Evolutionary conservation across 2,797 vertebrate genomes (phyloP).

Genomic region (Scleropages formosus): DNA sequence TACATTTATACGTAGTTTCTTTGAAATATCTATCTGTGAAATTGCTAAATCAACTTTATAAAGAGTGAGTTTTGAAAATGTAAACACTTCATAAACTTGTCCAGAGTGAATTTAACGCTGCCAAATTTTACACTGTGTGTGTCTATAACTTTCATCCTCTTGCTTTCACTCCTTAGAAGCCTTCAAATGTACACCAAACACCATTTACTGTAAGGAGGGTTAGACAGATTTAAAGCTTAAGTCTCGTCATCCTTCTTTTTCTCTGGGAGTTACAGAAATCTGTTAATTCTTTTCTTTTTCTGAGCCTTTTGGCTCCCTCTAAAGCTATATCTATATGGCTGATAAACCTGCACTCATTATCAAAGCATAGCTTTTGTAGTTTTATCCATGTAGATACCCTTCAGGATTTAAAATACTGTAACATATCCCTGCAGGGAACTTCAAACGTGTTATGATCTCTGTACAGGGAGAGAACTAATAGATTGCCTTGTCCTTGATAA

Average conservation of each 20-base stretch:
- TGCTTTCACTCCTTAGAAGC: no score
- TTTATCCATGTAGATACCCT: slow-evolving; percentile 2
- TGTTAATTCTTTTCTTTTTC: neutral
- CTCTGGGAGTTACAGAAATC: neutral
- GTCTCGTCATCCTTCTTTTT: neutral
- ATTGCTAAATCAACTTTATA: no score
- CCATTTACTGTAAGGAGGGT: no score
- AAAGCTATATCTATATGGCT: neutral
- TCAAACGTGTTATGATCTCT: slow-evolving; percentile 15
- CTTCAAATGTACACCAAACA: no score
- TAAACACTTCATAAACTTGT: no score
- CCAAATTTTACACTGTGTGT: no score
- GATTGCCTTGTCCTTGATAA: slow-evolving; percentile 12
- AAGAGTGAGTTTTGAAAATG: no score
- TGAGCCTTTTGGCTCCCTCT: neutral
- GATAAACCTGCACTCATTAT: neutral
- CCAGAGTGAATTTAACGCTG: no score
- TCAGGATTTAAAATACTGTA: neutral
- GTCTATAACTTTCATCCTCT: no score
- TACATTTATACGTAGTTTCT: no score
- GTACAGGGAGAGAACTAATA: slow-evolving; percentile 14
- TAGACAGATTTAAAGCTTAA: no score
- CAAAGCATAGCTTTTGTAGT: neutral
- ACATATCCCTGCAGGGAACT: neutral
- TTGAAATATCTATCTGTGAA: no score